Base-by-base conservation (phyloP, 2,888 invertebrate genomes). In the Lampropteryx suffumata region DNA sequence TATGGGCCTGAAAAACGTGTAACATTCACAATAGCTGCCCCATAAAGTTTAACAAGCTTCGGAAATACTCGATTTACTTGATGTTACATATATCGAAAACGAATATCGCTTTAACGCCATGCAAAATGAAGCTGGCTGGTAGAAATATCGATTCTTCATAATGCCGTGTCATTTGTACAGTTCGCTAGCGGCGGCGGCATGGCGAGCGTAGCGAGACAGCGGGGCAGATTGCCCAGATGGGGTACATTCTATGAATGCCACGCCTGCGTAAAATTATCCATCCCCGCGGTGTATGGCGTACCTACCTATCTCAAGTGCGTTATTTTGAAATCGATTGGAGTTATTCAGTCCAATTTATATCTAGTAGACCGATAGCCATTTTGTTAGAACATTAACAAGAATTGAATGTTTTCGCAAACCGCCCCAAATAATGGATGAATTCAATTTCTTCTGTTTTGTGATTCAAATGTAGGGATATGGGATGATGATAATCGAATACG, bases 141-240 rank as follows among this genome's bases (percentile, higher is more conserved):
- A 41, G 45, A 46, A 60, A 61, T 56, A 61, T 61, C 61, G 46
- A 61, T 60, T 41, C 33, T 48, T 53, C 51, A 47, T 54, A 56
- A 52, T 51, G 51, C 45, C 51, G 54, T 56, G 56, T 34, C 58
- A 54, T 61, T 56, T 56, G 56, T 50, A 54, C 26, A 46, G 34
- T 10, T 57, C 41, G 50, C 48, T 10, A 41, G 50, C 48, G 50
- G 28, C 28, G n/a, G n/a, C n/a, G n/a, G n/a, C n/a, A n/a, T n/a
- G n/a, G n/a, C n/a, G n/a, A n/a, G n/a, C n/a, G n/a, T 28, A 13
- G 51, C 44, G 53, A 41, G 35, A 30, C 43, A 33, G 48, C 40
- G 42, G 13, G 50, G 37, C 39, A 41, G 48, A 51, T 29, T 46
- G 27, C 17, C 39, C 42, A 37, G 36, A 33, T 43, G 40, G 41